Base-by-base conservation (phyloP, 2,888 invertebrate species). In the Geophilus truncorum region DNA sequence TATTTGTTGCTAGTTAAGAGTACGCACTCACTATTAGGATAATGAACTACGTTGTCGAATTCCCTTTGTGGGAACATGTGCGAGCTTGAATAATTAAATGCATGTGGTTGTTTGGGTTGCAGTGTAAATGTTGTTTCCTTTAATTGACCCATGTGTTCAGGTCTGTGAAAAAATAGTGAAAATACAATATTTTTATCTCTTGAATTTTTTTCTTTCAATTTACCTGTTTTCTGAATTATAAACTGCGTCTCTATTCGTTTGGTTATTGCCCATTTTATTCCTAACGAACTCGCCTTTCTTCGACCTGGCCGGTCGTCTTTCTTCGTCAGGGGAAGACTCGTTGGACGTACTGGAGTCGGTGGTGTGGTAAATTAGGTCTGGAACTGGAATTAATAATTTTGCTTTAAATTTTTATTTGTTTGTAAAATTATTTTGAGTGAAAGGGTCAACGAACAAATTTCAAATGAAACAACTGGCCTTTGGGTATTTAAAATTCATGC, bases 351-450 rank as follows among this genome's bases (percentile, higher is more conserved):
- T 82, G 25, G 82, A 82, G 78, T 82, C 82, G 23, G 81, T 81
- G 10, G 82, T 81, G 76, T 82, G 82, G 57, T 82, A 82, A 78
- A 82, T 82, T n/a, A 82, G 78, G 40, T 82, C 82, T 77, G 82
- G 82, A 78, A 82, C 82, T 82, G 62, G 18, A 45, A n/a, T 45
- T 45, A 18, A 32, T 6, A 32, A 32, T 32, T 32, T 32, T 9
- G 32, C 32, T 6, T 32, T 9, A 9, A 32, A 6, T 32, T 32
- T 32, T n/a, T n/a, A n/a, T 32, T 4, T 32, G 9, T 32, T 9
- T 32, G 32, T 4, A 9, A 32, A 32, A 32, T 32, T 32, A 6
- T 32, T 32, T 32, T 32, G 4, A 32, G 9, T 32, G 32, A 32
- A 32, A 32, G 9, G n/a, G n/a, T n/a, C n/a, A n/a, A n/a, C n/a